Evolutionary conservation across 2,113 vertebrate species (phyloP), one percentile per base, ranked within the genome.

Genomic region (Condylura cristata): DNA sequence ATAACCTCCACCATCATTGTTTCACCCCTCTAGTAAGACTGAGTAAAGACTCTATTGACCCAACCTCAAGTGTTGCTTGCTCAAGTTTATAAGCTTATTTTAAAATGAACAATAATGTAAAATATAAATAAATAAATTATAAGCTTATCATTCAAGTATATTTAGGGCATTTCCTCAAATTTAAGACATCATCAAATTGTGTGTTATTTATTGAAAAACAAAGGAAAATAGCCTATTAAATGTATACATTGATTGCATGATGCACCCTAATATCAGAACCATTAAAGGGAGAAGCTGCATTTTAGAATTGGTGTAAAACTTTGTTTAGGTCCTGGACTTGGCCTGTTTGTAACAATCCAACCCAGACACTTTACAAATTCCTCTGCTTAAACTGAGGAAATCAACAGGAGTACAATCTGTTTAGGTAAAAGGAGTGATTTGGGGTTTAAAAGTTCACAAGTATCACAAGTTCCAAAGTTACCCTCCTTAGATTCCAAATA

Each of bases 141-240:
- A 87, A 79, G 6, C 46, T 87, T 95, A 74, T 76, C n/a, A n/a
- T n/a, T n/a, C n/a, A n/a, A n/a, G n/a, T n/a, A n/a, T n/a, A n/a
- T n/a, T n/a, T n/a, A 68, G 72, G 44, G 26, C 72, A 39, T 86
- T 84, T 96, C 7, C 48, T 93, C n/a, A 65, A 63, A 92, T 88
- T 18, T 93, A 70, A 96, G n/a, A 88, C 39, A 82, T 88, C 56
- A 86, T 86, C 39, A 91, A 24, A 74, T 86, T 95, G 8, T 94
- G 11, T 91, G 32, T 8, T 28, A 92, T 78, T 96, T 72, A 91
- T 76, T 94, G 88, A 72, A 68, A 58, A 63, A 60, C 24, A 95
- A 75, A 75, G 7, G 26, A 92, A 81, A 60, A 61, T 26, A 86
- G 1, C 53, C 13, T 6, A 48, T 66, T 71, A 86, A 94, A 66